Evolutionary conservation across 1,140 invertebrate genomes (phyloP), one percentile per base, ranked within the genome.

Genomic region (Chrysopa pallens): DNA sequence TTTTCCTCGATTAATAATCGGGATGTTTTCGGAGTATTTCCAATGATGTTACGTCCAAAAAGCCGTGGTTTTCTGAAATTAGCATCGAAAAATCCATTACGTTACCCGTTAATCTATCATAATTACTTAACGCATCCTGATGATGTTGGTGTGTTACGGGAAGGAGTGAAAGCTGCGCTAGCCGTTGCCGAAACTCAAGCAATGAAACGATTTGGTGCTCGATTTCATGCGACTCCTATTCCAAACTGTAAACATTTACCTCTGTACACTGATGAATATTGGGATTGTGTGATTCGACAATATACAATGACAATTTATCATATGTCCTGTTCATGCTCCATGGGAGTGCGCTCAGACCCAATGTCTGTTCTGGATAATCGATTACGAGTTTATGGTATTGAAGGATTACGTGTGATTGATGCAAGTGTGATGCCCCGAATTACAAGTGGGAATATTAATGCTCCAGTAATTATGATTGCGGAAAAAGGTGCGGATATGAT

Each of bases 401-500:
- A 72, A 37, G 80, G 81, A 0, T 55, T 90, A 11, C 62, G 86
- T 42, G 82, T 85, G 0, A 78, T 84, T 40, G 84, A 87, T 50
- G 81, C 81, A 0, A 83, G 78, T 12, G 80, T 86, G 35, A 85
- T 86, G 78, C 82, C 84, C 0, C 69, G 73, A 0, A 79, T 89
- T 1, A 80, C 82, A 0, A 84, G 76, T 53, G 86, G 84, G 0
- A 88, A 89, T 51, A 87, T 87, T 12, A 87, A 88, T 48, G 83
- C 84, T 0, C 82, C 84, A 0, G 76, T 79, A 0, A 83, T 93
- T 8, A 93, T 93, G 88, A 86, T 95, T n/a, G 90, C 67, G 0
- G 90, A 95, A 54, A 92, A 90, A 56, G 88, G 80, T 0, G 73
- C 88, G 0, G 88, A 93, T 62, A 55, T 92, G 55, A 80, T 94